phyloP scores from a whole-genome alignment of 2,888 invertebrate genomes.

The Tyria jacobaeae region DNA sequence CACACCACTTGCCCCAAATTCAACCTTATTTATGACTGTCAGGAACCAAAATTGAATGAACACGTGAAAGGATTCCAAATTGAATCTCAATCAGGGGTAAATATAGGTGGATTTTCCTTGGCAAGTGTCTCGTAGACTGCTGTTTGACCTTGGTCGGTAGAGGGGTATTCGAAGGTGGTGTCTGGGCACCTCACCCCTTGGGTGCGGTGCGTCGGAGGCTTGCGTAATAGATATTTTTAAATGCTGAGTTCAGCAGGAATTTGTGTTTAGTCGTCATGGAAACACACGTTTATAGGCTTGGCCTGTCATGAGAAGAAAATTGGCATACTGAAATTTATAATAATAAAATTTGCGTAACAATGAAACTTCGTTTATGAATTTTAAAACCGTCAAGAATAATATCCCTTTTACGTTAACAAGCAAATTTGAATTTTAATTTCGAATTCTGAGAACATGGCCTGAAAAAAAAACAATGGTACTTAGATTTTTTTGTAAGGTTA shows the following conservation, averaged over 20 bases:
- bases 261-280: conserved; percentile 57
- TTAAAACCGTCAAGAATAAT: not conserved
- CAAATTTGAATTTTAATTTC: not conserved
- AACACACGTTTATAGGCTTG: conserved; percentile 33
- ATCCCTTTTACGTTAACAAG: not conserved
- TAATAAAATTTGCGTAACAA: not conserved
- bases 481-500: no score
- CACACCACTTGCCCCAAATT: conserved; percentile 44
- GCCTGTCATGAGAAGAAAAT: conserved; percentile 17
- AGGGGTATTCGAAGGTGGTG: conserved; percentile 67
- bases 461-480: no score
- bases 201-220: conserved; percentile 69
- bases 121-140: conserved; percentile 54
- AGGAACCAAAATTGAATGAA: conserved; percentile 46
- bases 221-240: conserved; percentile 82
- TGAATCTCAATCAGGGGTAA: conserved; percentile 32
- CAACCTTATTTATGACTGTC: conserved; percentile 41
- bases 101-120: conserved; percentile 51
- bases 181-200: conserved; percentile 63
- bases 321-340: not conserved
- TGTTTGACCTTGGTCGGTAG: conserved; percentile 75
- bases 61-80: conserved; percentile 37
- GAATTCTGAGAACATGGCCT: no score
- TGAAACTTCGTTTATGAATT: not conserved
- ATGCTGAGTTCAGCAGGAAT: conserved; percentile 53